Evolutionary conservation across 2,113 vertebrate species (phyloP), one percentile per base, ranked within the genome.

Genomic region (Oncorhynchus mykiss): DNA sequence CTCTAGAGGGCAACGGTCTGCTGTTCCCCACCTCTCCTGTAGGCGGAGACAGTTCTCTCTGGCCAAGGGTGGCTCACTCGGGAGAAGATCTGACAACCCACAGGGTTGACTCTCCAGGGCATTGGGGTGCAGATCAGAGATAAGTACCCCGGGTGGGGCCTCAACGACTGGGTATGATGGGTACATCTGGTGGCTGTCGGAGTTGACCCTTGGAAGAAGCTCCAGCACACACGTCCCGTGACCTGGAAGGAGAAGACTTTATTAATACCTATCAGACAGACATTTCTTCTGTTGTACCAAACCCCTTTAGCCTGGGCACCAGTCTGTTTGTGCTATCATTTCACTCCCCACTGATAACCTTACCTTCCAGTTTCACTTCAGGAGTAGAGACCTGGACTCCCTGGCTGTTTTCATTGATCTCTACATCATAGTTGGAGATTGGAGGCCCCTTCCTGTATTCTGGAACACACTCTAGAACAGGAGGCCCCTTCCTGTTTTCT

Each of bases 401-500:
- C 27, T 4, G n/a, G 2, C 1, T 0, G 0, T 59, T 69, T 1
- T 80, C 48, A 0, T 59, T 45, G 14, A 90, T 45, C 16, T 89
- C 65, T 0, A 91, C 87, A 2, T 93, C 80, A 0, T 54, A 7
- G 11, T 86, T 0, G 3, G 70, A 80, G 72, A 93, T 78, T 1
- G 84, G 81, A 12, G 89, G 3, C 1, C 78, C 54, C 0, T 85
- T 6, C 5, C 31, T 34, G 31, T 34, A 34, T 6, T 34, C 31
- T 34, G 31, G 31, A 34, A 34, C 31, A 34, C 0, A 34, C 31
- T 34, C 5, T 34, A 34, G 31, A 34, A 34, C 31, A 34, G 84
- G 81, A 11, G 89, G 3, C 1, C 78, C 54, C 0, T 85, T 86
- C 31, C 93, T 93, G 0, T 92, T 67, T 9, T 93, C 69, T 11